phyloP scores from a whole-genome alignment of 2,797 vertebrate species.

The Cryptoprocta ferox region DNA sequence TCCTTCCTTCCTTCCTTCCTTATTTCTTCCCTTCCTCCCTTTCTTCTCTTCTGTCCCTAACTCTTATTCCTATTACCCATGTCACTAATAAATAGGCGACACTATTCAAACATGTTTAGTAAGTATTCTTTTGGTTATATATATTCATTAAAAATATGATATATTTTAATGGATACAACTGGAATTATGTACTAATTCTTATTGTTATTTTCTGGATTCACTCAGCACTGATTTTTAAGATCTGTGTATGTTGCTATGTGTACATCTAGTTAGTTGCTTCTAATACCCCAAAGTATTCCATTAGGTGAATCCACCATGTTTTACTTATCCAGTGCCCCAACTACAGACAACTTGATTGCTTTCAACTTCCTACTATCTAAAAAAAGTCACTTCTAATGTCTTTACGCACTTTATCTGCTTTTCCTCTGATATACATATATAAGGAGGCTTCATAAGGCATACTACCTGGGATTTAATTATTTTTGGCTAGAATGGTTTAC shows the following conservation, averaged over 20 bases:
- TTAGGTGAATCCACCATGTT: not conserved
- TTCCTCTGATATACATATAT: not conserved
- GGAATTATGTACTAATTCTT: not conserved
- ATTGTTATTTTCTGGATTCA: not conserved
- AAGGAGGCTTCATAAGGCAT: not conserved
- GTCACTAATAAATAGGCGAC: not conserved
- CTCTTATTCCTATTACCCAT: not conserved
- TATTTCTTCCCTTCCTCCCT: not conserved
- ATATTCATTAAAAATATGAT: not conserved
- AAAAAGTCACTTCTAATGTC: not conserved
- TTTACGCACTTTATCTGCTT: not conserved
- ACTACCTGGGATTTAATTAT: not conserved
- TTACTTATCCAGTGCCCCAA: not conserved
- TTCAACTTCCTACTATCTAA: not conserved
- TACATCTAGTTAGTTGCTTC: not conserved
- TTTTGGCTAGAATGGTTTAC: not conserved
- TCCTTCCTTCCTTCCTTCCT: not conserved
- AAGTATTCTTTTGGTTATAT: not conserved
- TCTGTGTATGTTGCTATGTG: not conserved
- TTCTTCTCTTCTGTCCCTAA: not conserved
- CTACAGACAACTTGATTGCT: not conserved
- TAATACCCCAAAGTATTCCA: not conserved
- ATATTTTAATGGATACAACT: conserved; percentile 16
- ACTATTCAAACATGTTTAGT: not conserved
- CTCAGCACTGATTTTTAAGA: not conserved